Evolutionary conservation across 2,113 vertebrate species (phyloP).

Genomic region (Podiceps cristatus): DNA sequence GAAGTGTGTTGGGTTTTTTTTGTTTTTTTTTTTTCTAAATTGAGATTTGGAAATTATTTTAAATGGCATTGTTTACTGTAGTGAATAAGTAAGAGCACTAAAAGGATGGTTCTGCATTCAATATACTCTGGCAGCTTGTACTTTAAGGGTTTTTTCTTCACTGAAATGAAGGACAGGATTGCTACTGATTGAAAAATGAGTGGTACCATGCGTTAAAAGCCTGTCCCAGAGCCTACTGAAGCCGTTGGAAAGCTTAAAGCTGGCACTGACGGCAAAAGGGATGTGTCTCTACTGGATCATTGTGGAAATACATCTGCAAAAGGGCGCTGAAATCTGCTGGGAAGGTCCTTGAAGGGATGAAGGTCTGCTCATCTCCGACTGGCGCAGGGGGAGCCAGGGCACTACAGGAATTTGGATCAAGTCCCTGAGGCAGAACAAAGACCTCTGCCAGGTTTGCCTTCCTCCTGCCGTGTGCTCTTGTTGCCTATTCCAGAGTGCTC

Average conservation of each 20-base stretch:
- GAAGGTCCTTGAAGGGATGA: background rate
- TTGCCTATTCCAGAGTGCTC: background rate
- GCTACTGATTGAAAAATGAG: conserved; percentile 36
- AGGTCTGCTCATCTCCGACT: background rate
- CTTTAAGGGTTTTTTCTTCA: background rate
- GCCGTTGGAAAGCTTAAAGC: background rate
- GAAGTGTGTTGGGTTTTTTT: too few species aligned
- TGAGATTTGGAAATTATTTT: conserved; percentile 57
- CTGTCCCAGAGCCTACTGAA: background rate
- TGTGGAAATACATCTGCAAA: background rate
- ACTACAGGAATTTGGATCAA: background rate
- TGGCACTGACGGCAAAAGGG: background rate
- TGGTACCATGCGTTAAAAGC: background rate
- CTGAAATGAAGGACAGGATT: conserved; percentile 7
- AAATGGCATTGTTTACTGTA: conserved; percentile 46
- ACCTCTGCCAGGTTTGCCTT: background rate
- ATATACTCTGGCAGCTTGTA: conserved; percentile 7
- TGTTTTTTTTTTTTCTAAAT: background rate
- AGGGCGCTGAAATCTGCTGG: background rate
- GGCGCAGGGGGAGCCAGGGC: background rate
- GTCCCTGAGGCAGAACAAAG: background rate
- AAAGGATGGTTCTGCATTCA: conserved; percentile 37
- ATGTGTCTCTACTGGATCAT: fast-evolving
- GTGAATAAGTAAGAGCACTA: conserved; percentile 23
- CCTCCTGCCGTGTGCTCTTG: background rate